Percentiles rank a stretch among this genome's conserved stretches.
Evolutionary conservation across 2,888 invertebrate genomes (phyloP).

Genomic region (Drosophila mayaguana): DNA sequence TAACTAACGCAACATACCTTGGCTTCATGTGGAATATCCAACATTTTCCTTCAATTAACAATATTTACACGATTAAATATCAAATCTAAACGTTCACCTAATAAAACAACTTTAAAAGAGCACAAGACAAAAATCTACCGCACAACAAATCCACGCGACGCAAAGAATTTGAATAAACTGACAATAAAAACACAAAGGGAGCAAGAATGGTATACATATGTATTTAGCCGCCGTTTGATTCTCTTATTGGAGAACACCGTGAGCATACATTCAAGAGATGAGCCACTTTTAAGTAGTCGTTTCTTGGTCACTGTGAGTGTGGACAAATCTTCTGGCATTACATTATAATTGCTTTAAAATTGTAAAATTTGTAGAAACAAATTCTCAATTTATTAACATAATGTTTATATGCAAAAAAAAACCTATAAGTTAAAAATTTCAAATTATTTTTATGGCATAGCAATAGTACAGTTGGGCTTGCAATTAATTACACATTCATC

Average conservation of each 20-base stretch:
- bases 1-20: conserved; percentile 73
- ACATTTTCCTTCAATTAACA: conserved; percentile 65
- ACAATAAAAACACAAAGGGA: conserved; percentile 49
- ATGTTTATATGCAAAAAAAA: no score
- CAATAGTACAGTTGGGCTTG: no score
- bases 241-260: conserved; percentile 51
- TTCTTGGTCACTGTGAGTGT: conserved; percentile 4
- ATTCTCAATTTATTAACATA: not conserved
- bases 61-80: conserved; percentile 4
- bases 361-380: no score
- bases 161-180: conserved; percentile 48
- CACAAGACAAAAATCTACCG: not conserved
- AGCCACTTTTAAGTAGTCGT: conserved; percentile 12
- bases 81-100: conserved; percentile 2
- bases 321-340: not conserved
- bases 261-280: conserved; percentile 44
- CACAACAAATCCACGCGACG: conserved; percentile 25
- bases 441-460: not conserved
- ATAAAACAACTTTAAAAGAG: conserved; percentile 8
- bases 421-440: not conserved
- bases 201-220: conserved; percentile 50
- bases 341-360: not conserved
- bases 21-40: conserved; percentile 82
- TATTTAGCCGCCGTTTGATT: conserved; percentile 30
- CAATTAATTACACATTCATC: not conserved